Base-by-base conservation (phyloP, 1,140 invertebrate species). In the Vollenhovia emeryi region DNA sequence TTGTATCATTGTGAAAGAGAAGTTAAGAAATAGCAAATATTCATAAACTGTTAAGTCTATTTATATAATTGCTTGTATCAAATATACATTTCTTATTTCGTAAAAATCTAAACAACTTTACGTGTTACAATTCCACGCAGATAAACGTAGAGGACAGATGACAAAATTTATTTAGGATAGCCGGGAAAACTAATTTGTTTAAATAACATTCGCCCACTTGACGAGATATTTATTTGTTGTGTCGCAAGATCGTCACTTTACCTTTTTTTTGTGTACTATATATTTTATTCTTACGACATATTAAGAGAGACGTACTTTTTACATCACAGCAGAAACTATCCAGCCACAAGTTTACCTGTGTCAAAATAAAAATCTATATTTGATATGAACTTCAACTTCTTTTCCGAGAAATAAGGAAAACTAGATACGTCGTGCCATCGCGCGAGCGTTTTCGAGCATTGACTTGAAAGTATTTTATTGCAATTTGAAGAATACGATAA, bases 391-490 rank as follows among this genome's bases (percentile, higher is more conserved):
- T 50, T 80, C 24, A 50, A 40, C 27, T 15, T 48, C n/a, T 48
- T 50, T n/a, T 74, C 36, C 0, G 43, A 78, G n/a, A 78, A 40
- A 33, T 59, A 33, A 62, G 43, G 57, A 50, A 76, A 45, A 3
- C 60, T 24, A 40, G 40, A 21, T 76, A 62, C n/a, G 1, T 64
- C 24, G 33, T 33, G 1, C 0, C 5, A 76, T n/a, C n/a, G n/a
- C n/a, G n/a, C n/a, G n/a, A n/a, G n/a, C n/a, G n/a, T 62, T 75
- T 75, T 27, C 21, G 27, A 76, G 4, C 57, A 59, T 57, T 57
- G 18, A 57, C 69, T 45, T 21, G 21, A 73, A n/a, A 73, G 27
- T 57, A 73, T 82, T n/a, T 71, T 18, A 45, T 71, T 45, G 8
- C 27, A 71, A 1, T 71, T 11, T 69, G 11, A 71, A 59, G 13